Evolutionary conservation across 1,140 invertebrate genomes (phyloP).

Genomic region (Drosophila ficusphila): DNA sequence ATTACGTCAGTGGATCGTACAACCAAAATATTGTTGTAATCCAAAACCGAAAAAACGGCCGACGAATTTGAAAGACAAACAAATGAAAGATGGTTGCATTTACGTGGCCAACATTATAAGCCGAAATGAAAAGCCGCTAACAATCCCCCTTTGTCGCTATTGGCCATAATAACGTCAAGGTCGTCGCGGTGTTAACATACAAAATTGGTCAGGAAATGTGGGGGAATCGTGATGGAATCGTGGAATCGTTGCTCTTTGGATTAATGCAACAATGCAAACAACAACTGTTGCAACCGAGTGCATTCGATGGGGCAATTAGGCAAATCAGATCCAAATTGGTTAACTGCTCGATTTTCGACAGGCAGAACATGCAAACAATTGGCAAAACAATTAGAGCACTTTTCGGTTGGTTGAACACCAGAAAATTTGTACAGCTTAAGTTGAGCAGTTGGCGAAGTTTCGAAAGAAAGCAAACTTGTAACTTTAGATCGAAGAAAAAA

Average conservation of each 20-base stretch:
- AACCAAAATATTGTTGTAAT: constrained; percentile 44
- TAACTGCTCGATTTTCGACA: not conserved
- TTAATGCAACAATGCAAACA: constrained; percentile 5
- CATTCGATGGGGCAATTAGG: constrained; percentile 2
- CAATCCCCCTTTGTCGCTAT: constrained; percentile 1
- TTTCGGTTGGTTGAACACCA: not conserved
- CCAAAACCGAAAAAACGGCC: constrained; percentile 33
- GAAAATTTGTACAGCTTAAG: not conserved
- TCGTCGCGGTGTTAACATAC: constrained; percentile 27
- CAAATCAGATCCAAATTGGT: constrained; percentile 13
- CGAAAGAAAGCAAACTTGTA: not conserved
- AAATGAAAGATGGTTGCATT: constrained; percentile 34
- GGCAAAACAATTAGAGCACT: not conserved
- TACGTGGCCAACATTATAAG: constrained; percentile 56
- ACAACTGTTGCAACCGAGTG: constrained; percentile 1
- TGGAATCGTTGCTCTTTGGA: not conserved
- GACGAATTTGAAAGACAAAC: constrained; percentile 51
- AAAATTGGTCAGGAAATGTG: constrained; percentile 2
- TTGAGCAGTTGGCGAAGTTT: not conserved
- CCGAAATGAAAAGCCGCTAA: constrained; percentile 19
- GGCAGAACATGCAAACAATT: constrained; percentile 12
- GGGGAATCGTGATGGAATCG: not conserved
- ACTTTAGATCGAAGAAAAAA: not conserved
- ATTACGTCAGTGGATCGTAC: constrained; percentile 38
- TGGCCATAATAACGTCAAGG: constrained; percentile 59